A percentile compares a stretch with the other conserved stretches of the same genome.
phyloP scores from a whole-genome alignment of 2,797 vertebrate genomes.

The Triplophysa bombifrons region DNA sequence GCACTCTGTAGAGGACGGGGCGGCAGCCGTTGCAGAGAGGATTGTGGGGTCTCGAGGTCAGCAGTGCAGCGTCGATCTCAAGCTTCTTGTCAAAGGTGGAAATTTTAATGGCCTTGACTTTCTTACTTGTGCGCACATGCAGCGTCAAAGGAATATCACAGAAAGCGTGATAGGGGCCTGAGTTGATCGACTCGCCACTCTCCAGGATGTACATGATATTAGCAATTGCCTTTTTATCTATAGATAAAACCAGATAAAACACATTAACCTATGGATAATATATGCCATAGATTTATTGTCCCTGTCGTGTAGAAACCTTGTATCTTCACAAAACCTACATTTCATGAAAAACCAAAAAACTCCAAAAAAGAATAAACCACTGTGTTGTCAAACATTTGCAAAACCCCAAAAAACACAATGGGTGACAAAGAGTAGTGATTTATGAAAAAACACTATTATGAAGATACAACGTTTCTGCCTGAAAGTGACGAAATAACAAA shows the following conservation, averaged over 20 bases:
- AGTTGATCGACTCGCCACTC: slow-evolving; percentile 77
- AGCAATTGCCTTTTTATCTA: slow-evolving; percentile 77
- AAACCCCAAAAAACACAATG: too few relatives aligned
- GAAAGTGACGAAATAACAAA: too few relatives aligned
- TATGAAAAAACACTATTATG: too few relatives aligned
- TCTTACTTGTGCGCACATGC: slow-evolving; percentile 77
- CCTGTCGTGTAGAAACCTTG: too few relatives aligned
- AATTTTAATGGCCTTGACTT: slow-evolving; percentile 82
- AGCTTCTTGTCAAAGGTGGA: slow-evolving; percentile 93
- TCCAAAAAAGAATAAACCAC: too few relatives aligned
- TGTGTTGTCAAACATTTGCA: too few relatives aligned
- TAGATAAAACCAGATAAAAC: slow-evolving; percentile 48
- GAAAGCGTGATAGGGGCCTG: slow-evolving; percentile 86
- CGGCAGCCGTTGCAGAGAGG: slow-evolving; percentile 83
- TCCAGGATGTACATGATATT: slow-evolving; percentile 86
- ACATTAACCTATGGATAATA: not conserved
- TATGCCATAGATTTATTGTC: too few relatives aligned
- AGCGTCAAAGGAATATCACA: slow-evolving; percentile 91
- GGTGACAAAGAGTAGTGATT: too few relatives aligned
- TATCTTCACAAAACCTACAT: too few relatives aligned
- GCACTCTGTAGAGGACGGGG: slow-evolving; percentile 80
- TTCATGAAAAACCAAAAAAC: too few relatives aligned
- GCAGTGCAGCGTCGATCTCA: slow-evolving; percentile 90
- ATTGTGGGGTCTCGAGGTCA: slow-evolving; percentile 82
- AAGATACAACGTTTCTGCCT: too few relatives aligned